Percentiles rank a stretch among this genome's conserved stretches.
Conservation (phyloP, 30 jellyfish, hydroid and myxozoan species). For the Pseudorhiza aurosa region DNA sequence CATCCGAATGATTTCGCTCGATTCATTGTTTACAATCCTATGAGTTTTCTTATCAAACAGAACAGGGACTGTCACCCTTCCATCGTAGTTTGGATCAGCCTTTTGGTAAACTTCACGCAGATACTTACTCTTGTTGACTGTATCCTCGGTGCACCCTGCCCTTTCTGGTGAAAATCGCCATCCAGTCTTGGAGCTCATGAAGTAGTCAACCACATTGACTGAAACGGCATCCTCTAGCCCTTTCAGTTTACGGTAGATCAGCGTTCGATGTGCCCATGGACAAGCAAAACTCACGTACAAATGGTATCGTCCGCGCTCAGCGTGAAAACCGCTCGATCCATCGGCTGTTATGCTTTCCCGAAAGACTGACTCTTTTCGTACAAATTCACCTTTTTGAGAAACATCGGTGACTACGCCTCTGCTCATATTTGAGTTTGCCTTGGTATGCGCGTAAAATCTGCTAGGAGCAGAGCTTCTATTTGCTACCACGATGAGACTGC, state of each 20-base stretch:
- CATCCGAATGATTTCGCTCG: slow-evolving; percentile 88
- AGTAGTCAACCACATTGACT: slow-evolving; percentile 62
- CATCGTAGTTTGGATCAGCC: slow-evolving; percentile 72
- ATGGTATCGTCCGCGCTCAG: slow-evolving; percentile 84
- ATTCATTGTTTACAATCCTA: slow-evolving; percentile 74
- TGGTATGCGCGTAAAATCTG: background rate
- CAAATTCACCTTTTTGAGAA: slow-evolving; percentile 50
- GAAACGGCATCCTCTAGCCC: slow-evolving; percentile 84
- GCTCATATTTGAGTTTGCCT: background rate
- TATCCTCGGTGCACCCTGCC: slow-evolving; percentile 71
- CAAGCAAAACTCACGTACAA: slow-evolving; percentile 75
- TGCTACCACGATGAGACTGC: no score
- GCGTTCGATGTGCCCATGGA: slow-evolving; percentile 87
- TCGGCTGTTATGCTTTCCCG: slow-evolving; percentile 58
- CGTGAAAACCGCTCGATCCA: slow-evolving; percentile 81
- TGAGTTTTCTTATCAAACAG: slow-evolving; percentile 79
- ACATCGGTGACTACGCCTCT: slow-evolving; percentile 16
- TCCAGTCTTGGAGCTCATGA: slow-evolving; percentile 49
- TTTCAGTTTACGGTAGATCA: slow-evolving; percentile 36
- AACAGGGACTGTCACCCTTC: slow-evolving; percentile 82
- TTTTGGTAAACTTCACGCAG: slow-evolving; percentile 70
- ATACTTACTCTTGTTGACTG: slow-evolving; percentile 46
- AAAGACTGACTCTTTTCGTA: slow-evolving; percentile 60
- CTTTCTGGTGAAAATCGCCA: slow-evolving; percentile 82
- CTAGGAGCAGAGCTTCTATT: background rate